Evolutionary conservation across 2,113 vertebrate species (phyloP).

Genomic region (Megaptera novaeangliae): DNA sequence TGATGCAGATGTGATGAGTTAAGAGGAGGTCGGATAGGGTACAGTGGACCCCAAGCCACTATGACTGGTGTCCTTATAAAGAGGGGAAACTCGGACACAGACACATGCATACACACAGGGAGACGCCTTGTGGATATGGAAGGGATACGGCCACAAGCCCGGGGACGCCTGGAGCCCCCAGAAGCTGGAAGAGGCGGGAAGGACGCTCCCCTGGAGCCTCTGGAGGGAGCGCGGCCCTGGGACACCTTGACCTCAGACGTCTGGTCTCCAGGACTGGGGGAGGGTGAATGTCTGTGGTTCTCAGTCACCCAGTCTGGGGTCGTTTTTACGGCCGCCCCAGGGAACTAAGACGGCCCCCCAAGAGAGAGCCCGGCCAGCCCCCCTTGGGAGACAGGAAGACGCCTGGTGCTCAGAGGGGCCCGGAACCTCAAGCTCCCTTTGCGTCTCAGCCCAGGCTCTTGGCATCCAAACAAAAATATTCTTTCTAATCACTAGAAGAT

Average conservation of each 20-base stretch:
- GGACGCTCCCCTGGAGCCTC: no score
- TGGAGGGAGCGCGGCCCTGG: no score
- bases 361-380: no score
- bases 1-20: no score
- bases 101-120: rapidly evolving
- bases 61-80: not conserved
- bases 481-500: no score
- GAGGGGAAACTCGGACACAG: rapidly evolving
- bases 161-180: not conserved
- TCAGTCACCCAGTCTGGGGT: not conserved
- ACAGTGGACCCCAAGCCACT: rapidly evolving
- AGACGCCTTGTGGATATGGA: rapidly evolving
- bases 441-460: no score
- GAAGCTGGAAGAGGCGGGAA: not conserved
- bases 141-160: rapidly evolving
- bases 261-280: rapidly evolving
- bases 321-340: not conserved
- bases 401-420: no score
- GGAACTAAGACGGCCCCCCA: no score
- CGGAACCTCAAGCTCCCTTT: no score
- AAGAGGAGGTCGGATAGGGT: not conserved
- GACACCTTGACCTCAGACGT: rapidly evolving
- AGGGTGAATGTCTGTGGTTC: not conserved
- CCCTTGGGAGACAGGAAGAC: no score
- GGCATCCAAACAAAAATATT: no score